Conservation (phyloP, 1,140 invertebrate genomes). For the Pseudachorutes palmiensis region DNA sequence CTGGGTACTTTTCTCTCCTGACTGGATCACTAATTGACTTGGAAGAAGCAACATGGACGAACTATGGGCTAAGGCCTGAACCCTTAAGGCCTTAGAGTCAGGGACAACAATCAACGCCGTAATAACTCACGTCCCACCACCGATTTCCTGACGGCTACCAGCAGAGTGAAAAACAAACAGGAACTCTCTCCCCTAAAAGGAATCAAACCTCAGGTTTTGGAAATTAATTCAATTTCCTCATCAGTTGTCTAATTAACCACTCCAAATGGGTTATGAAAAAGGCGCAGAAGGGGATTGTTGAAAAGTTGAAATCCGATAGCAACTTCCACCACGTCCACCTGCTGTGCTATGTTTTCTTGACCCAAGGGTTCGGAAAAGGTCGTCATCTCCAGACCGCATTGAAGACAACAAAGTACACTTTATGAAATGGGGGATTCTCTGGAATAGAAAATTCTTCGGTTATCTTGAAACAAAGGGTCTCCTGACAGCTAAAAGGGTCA, state of each 20-base stretch:
- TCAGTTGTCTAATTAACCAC: not conserved
- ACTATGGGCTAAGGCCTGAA: not conserved
- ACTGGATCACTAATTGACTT: not conserved
- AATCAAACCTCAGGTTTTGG: not conserved
- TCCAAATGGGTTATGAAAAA: not conserved
- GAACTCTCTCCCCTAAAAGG: not conserved
- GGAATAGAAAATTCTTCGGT: no score
- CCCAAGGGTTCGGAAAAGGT: not conserved
- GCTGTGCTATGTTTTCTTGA: not conserved
- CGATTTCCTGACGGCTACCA: not conserved
- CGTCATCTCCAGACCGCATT: not conserved
- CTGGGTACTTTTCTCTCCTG: not conserved
- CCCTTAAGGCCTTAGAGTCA: not conserved
- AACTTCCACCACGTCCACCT: not conserved
- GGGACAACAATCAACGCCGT: not conserved
- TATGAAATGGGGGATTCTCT: no score
- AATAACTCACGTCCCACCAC: not conserved
- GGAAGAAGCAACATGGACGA: no score
- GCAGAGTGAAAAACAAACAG: slow-evolving; percentile 2
- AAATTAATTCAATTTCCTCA: not conserved
- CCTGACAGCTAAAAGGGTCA: no score
- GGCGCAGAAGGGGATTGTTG: not conserved
- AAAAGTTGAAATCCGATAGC: not conserved
- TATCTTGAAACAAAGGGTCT: no score
- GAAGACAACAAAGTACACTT: not conserved